phyloP scores from a whole-genome alignment of 2,888 invertebrate species.

The Lithophane leautieri region DNA sequence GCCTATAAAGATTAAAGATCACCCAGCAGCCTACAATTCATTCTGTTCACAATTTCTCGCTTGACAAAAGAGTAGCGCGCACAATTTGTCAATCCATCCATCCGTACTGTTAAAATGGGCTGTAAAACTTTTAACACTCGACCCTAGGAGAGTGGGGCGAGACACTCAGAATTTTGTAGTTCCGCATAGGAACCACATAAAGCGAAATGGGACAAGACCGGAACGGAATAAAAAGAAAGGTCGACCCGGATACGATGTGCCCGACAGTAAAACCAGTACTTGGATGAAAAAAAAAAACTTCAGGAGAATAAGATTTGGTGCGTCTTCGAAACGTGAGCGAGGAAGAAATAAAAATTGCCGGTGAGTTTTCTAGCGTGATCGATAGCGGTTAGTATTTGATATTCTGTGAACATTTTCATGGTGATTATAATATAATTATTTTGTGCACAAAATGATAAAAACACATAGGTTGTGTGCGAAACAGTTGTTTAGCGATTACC shows the following conservation, averaged over 20 bases:
- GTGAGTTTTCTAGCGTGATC: slow-evolving; percentile 38
- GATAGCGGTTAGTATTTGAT: slow-evolving; percentile 13
- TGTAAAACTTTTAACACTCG: slow-evolving; percentile 83
- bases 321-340: slow-evolving; percentile 54
- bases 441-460: not conserved
- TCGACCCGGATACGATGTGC: slow-evolving; percentile 73
- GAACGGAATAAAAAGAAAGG: slow-evolving; percentile 78
- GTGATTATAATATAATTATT: not conserved
- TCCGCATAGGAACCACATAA: slow-evolving; percentile 78
- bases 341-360: slow-evolving; percentile 56
- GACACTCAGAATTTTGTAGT: slow-evolving; percentile 69
- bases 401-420: not conserved
- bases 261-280: slow-evolving; percentile 68
- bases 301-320: slow-evolving; percentile 61
- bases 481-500: too few species aligned
- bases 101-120: slow-evolving; percentile 77
- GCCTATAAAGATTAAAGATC: slow-evolving; percentile 62
- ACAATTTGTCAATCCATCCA: slow-evolving; percentile 81
- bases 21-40: slow-evolving; percentile 52
- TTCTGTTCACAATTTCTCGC: slow-evolving; percentile 68
- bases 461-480: too few species aligned
- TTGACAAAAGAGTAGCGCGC: slow-evolving; percentile 69
- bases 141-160: slow-evolving; percentile 67
- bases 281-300: slow-evolving; percentile 56
- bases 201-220: slow-evolving; percentile 76